Percentiles rank a stretch among this genome's conserved stretches.
Evolutionary conservation across 2,797 vertebrate species (phyloP).

Genomic region (Chromis chromis): DNA sequence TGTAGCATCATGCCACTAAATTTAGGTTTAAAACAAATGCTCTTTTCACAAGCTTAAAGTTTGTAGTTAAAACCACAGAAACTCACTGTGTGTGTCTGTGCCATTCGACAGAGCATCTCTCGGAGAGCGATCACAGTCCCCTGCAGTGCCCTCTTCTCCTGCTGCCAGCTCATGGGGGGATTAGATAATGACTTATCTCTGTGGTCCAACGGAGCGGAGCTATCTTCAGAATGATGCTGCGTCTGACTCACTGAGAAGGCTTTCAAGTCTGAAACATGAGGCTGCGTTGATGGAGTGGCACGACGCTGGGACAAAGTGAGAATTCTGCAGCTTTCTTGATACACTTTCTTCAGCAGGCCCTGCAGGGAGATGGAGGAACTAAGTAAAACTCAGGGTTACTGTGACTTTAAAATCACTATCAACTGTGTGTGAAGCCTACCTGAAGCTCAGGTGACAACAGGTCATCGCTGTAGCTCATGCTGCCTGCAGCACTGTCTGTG

Average conservation of each 20-base stretch:
- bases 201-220: slow-evolving; percentile 45
- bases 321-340: slow-evolving; percentile 92
- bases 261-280: slow-evolving; percentile 50
- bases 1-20: background rate
- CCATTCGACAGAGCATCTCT: slow-evolving; percentile 86
- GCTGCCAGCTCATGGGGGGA: slow-evolving; percentile 84
- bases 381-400: background rate
- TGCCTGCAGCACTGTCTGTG: slow-evolving; percentile 81
- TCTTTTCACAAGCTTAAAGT: background rate
- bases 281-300: slow-evolving; percentile 38
- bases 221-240: slow-evolving; percentile 41
- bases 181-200: slow-evolving; percentile 54
- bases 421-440: slow-evolving; percentile 76
- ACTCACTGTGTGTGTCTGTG: slow-evolving; percentile 86
- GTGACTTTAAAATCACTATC: background rate
- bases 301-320: slow-evolving; percentile 89
- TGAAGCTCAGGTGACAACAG: slow-evolving; percentile 89
- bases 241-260: slow-evolving; percentile 57
- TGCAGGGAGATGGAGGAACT: slow-evolving; percentile 57
- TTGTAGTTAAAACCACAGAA: background rate
- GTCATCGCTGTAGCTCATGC: slow-evolving; percentile 83
- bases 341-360: slow-evolving; percentile 90
- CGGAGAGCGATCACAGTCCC: slow-evolving; percentile 88
- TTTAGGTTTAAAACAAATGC: background rate
- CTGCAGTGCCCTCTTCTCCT: slow-evolving; percentile 87